phyloP scores from a whole-genome alignment of 2,113 vertebrate genomes.

The Gulo gulo region DNA sequence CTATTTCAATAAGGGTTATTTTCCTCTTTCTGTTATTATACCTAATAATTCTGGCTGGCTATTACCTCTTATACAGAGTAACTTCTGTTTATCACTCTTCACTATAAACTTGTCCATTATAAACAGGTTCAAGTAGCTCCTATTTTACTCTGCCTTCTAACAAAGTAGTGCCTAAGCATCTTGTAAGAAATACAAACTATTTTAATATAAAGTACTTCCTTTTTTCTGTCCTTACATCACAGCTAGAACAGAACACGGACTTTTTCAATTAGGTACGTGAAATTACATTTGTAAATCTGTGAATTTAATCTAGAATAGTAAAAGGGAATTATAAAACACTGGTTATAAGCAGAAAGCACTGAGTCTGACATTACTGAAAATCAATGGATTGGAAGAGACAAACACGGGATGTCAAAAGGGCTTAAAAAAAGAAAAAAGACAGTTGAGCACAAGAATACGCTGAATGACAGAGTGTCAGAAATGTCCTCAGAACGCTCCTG shows the following conservation, averaged over 20 bases:
- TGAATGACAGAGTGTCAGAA: background rate
- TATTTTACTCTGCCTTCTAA: background rate
- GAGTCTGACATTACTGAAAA: background rate
- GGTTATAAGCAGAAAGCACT: background rate
- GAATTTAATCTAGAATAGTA: background rate
- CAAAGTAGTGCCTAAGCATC: background rate
- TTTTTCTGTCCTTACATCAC: background rate
- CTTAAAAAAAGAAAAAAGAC: background rate
- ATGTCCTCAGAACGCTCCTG: background rate
- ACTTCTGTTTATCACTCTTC: background rate
- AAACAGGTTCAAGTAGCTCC: background rate
- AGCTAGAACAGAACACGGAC: background rate
- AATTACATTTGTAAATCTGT: background rate
- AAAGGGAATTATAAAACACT: background rate
- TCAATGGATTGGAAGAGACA: background rate
- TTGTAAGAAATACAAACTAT: background rate
- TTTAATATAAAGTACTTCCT: conserved; percentile 7
- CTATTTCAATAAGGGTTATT: background rate
- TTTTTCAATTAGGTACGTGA: conserved; percentile 1
- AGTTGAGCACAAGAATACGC: background rate
- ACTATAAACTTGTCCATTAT: background rate
- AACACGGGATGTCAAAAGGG: background rate
- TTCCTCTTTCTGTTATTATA: background rate
- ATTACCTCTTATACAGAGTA: background rate
- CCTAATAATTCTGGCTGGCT: background rate